Base-by-base conservation (phyloP, 30 jellyfish, hydroid and myxozoan genomes). In the Nemopilema nomurai region DNA sequence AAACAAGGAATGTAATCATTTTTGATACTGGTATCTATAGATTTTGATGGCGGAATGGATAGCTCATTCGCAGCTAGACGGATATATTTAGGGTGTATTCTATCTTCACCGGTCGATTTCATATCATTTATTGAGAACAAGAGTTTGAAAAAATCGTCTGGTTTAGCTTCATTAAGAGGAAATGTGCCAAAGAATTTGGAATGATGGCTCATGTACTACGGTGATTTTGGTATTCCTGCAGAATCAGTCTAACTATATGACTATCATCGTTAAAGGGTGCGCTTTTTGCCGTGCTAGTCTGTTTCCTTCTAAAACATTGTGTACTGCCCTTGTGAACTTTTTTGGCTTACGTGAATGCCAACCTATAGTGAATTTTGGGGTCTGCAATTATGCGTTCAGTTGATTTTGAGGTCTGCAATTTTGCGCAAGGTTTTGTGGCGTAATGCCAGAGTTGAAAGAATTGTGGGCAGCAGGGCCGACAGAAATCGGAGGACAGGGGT, bases 31-130 rank as follows among this genome's bases (percentile, higher is more conserved):
- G 57, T 3, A 41, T 82, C 71, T 29, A 69, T 51, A 1, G 65
- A 16, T 6, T n/a, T 71, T 28, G 86, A 67, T 28, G 33, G 67
- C 20, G 86, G 91, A 23, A 17, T 17, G 32, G 23, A 1, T n/a
- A 82, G 69, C 67, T 69, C 80, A 1, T 28, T 69, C 22, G 78
- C 73, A 63, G 84, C 91, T 57, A 82, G n/a, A 16, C 17, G 80
- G 18, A 51, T 78, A 26, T 32, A 86, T 82, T 82, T 82, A 33
- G 86, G 68, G 91, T 74, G 57, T 41, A 1, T 27, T 63, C 65
- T 65, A 17, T 68, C 85, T 69, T 41, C 85, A 26, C 91, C 84
- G 67, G 84, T 75, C 63, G 88, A 71, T 71, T 64, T 62, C 31
- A 0, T 84, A 49, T 49, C 74, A 63, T 52, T 69, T 49, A 73